Conservation (phyloP, 2,797 vertebrate genomes). For the Enteromius viviparus region DNA sequence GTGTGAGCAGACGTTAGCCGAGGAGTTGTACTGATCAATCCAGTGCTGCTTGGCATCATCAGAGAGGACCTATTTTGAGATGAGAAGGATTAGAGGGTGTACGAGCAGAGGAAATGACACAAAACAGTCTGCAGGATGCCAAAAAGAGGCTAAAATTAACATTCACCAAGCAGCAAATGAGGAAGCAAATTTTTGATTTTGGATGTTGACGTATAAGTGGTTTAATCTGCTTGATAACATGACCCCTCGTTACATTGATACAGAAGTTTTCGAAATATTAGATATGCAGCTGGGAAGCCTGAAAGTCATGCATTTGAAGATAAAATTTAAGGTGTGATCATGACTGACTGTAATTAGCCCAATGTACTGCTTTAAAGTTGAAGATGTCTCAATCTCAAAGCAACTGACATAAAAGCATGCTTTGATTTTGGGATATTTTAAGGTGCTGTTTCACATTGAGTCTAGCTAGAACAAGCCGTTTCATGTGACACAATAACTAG, state of each 20-base stretch:
- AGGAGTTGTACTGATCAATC: conserved; percentile 92
- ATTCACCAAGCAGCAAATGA: background rate
- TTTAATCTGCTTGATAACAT: background rate
- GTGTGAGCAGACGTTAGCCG: conserved; percentile 92
- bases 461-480: background rate
- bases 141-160: background rate
- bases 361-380: background rate
- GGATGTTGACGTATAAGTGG: background rate
- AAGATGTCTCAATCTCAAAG: background rate
- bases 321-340: background rate
- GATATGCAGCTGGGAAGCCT: background rate
- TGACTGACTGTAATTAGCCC: background rate
- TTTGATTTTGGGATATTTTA: background rate
- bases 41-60: conserved; percentile 94
- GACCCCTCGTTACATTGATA: background rate
- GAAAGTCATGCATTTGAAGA: background rate
- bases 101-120: background rate
- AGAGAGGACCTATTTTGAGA: conserved; percentile 83
- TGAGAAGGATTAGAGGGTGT: background rate
- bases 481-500: background rate
- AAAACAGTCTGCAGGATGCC: background rate
- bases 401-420: background rate
- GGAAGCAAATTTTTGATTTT: background rate
- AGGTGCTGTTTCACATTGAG: background rate
- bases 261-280: background rate